A percentile compares a stretch with the other conserved stretches of the same genome.
phyloP scores from a whole-genome alignment of 1,140 invertebrate genomes.

The fruit fly (Drosophila melanogaster) region Release_6_plus_ISO1_MT NT_037436.4:13738501-13739000 shows the following conservation, averaged over 20 bases:
- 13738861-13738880: constrained; percentile 3
- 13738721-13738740: constrained; percentile 1
- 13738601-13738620: constrained; percentile 73
- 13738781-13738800: constrained; percentile 70
- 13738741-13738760: constrained; percentile 34
- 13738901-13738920: constrained; percentile 37
- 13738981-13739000: constrained; percentile 4
- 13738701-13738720: background rate
- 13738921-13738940: constrained; percentile 61
- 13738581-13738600: constrained; percentile 77
- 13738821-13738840: constrained; percentile 46
- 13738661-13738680: constrained; percentile 59
- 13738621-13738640: constrained; percentile 71
- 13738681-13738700: constrained; percentile 67
- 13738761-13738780: constrained; percentile 75
- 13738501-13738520: constrained; percentile 5
- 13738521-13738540: background rate
- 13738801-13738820: constrained; percentile 45
- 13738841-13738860: constrained; percentile 56
- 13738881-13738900: constrained; percentile 52
- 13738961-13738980: constrained; percentile 3
- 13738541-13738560: constrained; percentile 35
- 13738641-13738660: constrained; percentile 18
- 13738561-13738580: constrained; percentile 73
- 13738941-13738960: constrained; percentile 47